Evolutionary conservation across 2,113 vertebrate species (phyloP).

Genomic region (Tachycineta bicolor): DNA sequence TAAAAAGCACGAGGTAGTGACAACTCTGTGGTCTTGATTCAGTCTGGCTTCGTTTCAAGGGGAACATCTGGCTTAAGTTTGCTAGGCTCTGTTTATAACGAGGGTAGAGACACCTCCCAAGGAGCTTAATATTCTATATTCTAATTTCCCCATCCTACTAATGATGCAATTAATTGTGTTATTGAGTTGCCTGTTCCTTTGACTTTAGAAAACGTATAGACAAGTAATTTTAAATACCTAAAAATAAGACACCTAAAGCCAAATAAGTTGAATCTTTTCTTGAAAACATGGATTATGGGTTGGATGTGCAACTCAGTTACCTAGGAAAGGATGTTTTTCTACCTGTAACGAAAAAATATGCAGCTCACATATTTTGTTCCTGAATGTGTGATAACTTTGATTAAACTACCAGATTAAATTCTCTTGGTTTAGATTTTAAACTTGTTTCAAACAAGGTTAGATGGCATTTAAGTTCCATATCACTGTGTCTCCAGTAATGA

Average conservation of each 20-base stretch:
- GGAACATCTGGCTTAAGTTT: not conserved
- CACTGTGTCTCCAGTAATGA: constrained; percentile 33
- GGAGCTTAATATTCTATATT: not conserved
- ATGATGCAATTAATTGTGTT: not conserved
- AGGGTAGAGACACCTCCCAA: not conserved
- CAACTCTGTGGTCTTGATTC: not conserved
- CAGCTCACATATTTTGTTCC: not conserved
- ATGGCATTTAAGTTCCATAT: constrained; percentile 38
- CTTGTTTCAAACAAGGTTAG: constrained; percentile 32
- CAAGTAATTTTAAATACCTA: not conserved
- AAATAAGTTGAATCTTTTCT: not conserved
- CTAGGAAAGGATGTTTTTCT: not conserved
- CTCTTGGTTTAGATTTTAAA: constrained; percentile 32
- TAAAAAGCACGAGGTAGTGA: not conserved
- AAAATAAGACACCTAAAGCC: not conserved
- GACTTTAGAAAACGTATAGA: not conserved
- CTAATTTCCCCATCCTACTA: not conserved
- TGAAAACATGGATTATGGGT: not conserved
- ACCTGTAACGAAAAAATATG: not conserved
- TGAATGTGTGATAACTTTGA: constrained; percentile 33
- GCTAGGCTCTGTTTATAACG: not conserved
- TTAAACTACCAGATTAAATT: constrained; percentile 39
- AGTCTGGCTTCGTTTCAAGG: not conserved
- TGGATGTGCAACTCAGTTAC: not conserved
- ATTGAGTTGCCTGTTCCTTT: not conserved